Evolutionary conservation across 1,140 invertebrate species (phyloP).

Genomic region (Monomorium pharaonis): DNA sequence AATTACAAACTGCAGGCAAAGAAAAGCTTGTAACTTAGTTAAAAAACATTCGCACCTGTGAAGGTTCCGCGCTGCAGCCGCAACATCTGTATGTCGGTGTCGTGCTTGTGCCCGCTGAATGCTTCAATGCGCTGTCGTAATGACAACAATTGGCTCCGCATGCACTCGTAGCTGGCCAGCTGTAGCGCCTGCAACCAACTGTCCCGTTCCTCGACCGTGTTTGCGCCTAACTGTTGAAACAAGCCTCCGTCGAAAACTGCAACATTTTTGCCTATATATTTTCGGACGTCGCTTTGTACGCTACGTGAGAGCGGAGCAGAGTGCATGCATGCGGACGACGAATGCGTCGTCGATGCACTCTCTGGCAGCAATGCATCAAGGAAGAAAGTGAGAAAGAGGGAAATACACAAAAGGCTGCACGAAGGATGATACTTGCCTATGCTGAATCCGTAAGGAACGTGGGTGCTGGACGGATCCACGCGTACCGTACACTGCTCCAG

Average conservation of each 20-base stretch:
- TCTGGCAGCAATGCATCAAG: neutral
- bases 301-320: neutral
- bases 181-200: constrained; percentile 95
- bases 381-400: neutral
- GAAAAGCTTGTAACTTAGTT: constrained; percentile 73
- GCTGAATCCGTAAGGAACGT: constrained; percentile 83
- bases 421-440: constrained; percentile 79
- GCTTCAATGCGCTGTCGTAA: constrained; percentile 88
- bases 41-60: constrained; percentile 83
- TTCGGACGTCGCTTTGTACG: neutral
- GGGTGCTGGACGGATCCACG: constrained; percentile 87
- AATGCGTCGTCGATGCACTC: neutral
- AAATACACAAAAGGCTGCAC: neutral
- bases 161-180: constrained; percentile 93
- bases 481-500: constrained; percentile 94
- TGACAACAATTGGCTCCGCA: constrained; percentile 91
- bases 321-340: neutral
- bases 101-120: constrained; percentile 86
- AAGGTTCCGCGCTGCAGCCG: constrained; percentile 87
- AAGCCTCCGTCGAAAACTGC: constrained; percentile 93
- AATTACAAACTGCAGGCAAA: neutral
- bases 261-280: constrained; percentile 41
- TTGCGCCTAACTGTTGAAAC: constrained; percentile 92
- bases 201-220: constrained; percentile 92
- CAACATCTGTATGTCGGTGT: constrained; percentile 89